Conservation (phyloP, 2,113 vertebrate genomes). For the Lethenteron camtschaticum region DNA sequence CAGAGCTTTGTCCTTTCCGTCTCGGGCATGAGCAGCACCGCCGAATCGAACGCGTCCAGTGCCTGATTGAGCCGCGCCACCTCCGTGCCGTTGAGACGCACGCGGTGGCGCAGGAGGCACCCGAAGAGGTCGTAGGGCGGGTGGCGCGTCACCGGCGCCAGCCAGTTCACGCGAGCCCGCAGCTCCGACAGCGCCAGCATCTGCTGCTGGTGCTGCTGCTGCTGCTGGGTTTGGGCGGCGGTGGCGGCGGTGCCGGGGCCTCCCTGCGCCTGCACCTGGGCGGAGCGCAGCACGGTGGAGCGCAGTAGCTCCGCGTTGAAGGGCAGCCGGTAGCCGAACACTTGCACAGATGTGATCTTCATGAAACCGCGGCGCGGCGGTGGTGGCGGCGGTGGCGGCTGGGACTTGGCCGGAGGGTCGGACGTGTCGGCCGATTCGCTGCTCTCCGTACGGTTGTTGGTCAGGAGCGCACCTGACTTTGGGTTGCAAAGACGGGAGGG, state of each 20-base stretch:
- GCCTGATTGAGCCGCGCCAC: slow-evolving; percentile 95
- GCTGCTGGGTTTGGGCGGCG: slow-evolving; percentile 20
- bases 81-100: slow-evolving; percentile 95
- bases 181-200: slow-evolving; percentile 94
- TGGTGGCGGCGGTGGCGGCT: slow-evolving; percentile 21
- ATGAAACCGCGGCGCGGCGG: slow-evolving; percentile 93
- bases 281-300: slow-evolving; percentile 89
- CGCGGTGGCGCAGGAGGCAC: slow-evolving; percentile 95
- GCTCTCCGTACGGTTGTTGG: no score
- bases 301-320: slow-evolving; percentile 84
- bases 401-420: neutral
- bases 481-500: no score
- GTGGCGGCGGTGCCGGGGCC: slow-evolving; percentile 91
- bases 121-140: slow-evolving; percentile 96
- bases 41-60: slow-evolving; percentile 95
- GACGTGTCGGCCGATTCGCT: no score
- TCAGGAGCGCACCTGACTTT: no score
- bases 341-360: slow-evolving; percentile 93
- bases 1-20: neutral
- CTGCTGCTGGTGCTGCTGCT: slow-evolving; percentile 6
- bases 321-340: slow-evolving; percentile 86
- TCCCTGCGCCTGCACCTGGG: slow-evolving; percentile 90
- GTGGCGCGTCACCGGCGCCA: slow-evolving; percentile 79
- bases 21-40: slow-evolving; percentile 34
- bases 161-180: slow-evolving; percentile 87